Evolutionary conservation across 1,140 invertebrate genomes (phyloP).

Genomic region (Ruditapes philippinarum): DNA sequence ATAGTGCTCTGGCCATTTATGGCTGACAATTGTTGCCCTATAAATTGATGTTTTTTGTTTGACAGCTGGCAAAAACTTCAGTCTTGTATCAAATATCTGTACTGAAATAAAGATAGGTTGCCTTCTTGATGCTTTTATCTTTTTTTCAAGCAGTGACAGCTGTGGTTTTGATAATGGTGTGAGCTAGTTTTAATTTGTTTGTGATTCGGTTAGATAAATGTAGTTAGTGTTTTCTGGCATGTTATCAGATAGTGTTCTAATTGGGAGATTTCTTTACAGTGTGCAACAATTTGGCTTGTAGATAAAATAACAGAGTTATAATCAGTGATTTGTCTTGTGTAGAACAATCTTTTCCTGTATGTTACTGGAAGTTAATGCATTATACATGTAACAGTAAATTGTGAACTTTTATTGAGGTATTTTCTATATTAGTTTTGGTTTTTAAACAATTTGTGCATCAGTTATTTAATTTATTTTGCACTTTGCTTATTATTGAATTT

Average conservation of each 20-base stretch:
- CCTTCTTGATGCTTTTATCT: background rate
- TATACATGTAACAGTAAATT: too few relatives aligned
- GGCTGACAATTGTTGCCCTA: background rate
- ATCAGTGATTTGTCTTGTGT: too few relatives aligned
- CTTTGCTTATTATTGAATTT: too few relatives aligned
- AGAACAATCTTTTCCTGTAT: too few relatives aligned
- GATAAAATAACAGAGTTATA: background rate
- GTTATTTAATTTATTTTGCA: too few relatives aligned
- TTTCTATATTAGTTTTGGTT: too few relatives aligned
- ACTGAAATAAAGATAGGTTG: background rate
- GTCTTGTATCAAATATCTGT: background rate
- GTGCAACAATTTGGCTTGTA: background rate
- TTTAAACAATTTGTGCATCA: too few relatives aligned
- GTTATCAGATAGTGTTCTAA: conserved; percentile 7
- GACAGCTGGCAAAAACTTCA: background rate
- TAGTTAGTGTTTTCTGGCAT: background rate
- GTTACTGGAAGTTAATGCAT: too few relatives aligned
- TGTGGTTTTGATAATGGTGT: conserved; percentile 23
- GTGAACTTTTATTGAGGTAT: too few relatives aligned
- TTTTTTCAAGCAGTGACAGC: conserved; percentile 10
- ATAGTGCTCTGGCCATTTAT: background rate
- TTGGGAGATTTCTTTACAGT: background rate
- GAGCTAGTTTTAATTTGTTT: conserved; percentile 12
- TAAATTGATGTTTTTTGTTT: background rate
- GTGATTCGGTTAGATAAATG: background rate